Conservation (phyloP, 2,113 vertebrate genomes). For the Pelodiscus sinensis region DNA sequence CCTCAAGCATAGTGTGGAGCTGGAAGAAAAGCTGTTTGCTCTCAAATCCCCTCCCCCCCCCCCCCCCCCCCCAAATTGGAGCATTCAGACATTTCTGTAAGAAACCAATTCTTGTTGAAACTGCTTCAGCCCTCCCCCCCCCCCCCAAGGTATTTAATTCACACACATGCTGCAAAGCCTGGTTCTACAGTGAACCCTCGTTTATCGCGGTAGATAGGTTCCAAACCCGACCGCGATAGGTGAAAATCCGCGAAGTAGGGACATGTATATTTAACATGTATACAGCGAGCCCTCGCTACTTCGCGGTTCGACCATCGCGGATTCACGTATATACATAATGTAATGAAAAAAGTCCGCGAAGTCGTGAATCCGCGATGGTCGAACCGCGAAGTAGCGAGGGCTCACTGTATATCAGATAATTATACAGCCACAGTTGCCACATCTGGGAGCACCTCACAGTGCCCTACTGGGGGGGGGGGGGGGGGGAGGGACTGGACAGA, state of each 20-base stretch:
- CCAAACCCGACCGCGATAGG: too few relatives aligned
- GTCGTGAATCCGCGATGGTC: too few relatives aligned
- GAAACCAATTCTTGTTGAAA: neutral
- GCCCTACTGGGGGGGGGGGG: too few relatives aligned
- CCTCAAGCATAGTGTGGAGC: neutral
- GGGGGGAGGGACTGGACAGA: rapidly evolving
- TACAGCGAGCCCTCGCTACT: too few relatives aligned
- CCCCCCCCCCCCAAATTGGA: neutral
- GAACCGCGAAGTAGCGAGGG: too few relatives aligned
- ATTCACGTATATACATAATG: too few relatives aligned
- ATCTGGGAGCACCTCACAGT: neutral
- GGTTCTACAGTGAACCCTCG: too few relatives aligned
- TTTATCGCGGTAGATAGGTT: too few relatives aligned
- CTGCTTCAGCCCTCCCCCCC: neutral
- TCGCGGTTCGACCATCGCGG: too few relatives aligned
- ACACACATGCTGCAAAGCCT: neutral
- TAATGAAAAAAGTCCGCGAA: too few relatives aligned
- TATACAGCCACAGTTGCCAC: neutral
- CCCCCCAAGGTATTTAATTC: neutral
- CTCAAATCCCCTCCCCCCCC: neutral
- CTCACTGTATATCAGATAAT: neutral
- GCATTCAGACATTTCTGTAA: neutral
- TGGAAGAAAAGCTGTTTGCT: neutral
- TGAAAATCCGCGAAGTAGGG: too few relatives aligned
- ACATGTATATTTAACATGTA: too few relatives aligned